These are phyloP conservation scores for Poeciliopsis gracilis DNA, from an alignment of 2,797 vertebrate genomes.

Conservation along the genomic window DNA sequence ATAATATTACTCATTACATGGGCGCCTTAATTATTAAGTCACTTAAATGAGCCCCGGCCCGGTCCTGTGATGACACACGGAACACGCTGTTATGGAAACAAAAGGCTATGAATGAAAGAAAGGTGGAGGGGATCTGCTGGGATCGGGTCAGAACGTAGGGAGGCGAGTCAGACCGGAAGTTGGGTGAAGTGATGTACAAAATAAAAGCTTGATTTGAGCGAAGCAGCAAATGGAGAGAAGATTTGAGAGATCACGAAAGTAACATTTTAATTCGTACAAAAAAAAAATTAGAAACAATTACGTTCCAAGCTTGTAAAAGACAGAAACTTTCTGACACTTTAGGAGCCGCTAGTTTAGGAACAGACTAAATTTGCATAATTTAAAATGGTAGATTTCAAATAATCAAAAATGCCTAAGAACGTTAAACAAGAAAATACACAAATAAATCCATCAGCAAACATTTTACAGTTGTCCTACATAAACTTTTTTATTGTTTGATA, in stretches of 20 bases:
- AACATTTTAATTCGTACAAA: neutral
- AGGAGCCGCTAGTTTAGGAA: neutral
- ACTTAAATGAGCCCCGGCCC: conserved; percentile 2
- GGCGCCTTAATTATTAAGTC: neutral
- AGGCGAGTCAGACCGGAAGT: neutral
- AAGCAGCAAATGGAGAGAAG: neutral
- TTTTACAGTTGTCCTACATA: neutral
- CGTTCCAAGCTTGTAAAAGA: too few species aligned
- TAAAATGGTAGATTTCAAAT: neutral
- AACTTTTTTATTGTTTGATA: neutral
- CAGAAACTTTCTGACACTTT: neutral
- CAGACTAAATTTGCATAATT: neutral
- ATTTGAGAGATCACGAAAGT: neutral
- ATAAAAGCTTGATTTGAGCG: conserved; percentile 33
- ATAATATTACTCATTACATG: neutral
- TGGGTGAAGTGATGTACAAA: neutral
- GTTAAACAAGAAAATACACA: neutral
- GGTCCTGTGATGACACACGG: conserved; percentile 19
- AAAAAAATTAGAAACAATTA: neutral
- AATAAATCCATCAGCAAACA: neutral
- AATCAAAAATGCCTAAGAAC: neutral
- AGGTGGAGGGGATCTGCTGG: neutral
- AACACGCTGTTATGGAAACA: conserved; percentile 29
- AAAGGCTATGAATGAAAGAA: conserved; percentile 45
- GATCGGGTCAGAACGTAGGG: conserved; percentile 11